Percentiles rank a stretch among this genome's conserved stretches.
phyloP scores from a whole-genome alignment of 1,140 invertebrate species.

The Fragariocoptes setiger region DNA sequence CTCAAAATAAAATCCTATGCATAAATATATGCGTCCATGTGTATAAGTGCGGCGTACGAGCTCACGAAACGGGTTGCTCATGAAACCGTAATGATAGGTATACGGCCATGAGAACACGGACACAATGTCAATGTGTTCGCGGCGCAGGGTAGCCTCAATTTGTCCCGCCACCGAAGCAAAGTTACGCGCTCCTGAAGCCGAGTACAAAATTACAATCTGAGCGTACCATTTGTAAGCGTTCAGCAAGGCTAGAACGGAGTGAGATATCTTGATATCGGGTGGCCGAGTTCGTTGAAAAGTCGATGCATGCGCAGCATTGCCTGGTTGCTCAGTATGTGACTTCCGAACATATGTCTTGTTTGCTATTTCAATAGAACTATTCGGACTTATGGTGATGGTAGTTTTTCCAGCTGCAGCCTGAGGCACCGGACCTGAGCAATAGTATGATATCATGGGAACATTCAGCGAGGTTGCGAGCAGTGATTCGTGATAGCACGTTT shows the following conservation, averaged over 20 bases:
- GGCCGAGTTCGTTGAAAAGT: slow-evolving; percentile 72
- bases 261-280: slow-evolving; percentile 64
- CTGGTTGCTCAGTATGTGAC: too few species aligned
- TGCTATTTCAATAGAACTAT: too few species aligned
- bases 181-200: slow-evolving; percentile 27
- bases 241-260: slow-evolving; percentile 46
- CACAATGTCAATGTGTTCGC: slow-evolving; percentile 31
- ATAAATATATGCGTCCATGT: slow-evolving; percentile 20
- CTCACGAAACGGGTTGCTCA: slow-evolving; percentile 38
- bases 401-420: too few species aligned
- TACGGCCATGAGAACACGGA: slow-evolving; percentile 31
- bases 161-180: slow-evolving; percentile 35
- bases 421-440: too few species aligned
- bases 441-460: slow-evolving; percentile 35
- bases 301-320: too few species aligned
- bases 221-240: slow-evolving; percentile 29
- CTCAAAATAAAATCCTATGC: not conserved
- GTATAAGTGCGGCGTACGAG: slow-evolving; percentile 38
- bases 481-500: slow-evolving; percentile 73
- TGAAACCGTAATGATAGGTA: slow-evolving; percentile 39
- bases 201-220: slow-evolving; percentile 29
- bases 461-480: slow-evolving; percentile 80
- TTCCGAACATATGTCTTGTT: too few species aligned
- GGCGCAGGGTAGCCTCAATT: slow-evolving; percentile 29
- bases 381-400: too few species aligned